These are phyloP conservation scores for Drosophila lowei DNA, from an alignment of 1,140 invertebrate genomes.

Conservation along the genomic window DNA sequence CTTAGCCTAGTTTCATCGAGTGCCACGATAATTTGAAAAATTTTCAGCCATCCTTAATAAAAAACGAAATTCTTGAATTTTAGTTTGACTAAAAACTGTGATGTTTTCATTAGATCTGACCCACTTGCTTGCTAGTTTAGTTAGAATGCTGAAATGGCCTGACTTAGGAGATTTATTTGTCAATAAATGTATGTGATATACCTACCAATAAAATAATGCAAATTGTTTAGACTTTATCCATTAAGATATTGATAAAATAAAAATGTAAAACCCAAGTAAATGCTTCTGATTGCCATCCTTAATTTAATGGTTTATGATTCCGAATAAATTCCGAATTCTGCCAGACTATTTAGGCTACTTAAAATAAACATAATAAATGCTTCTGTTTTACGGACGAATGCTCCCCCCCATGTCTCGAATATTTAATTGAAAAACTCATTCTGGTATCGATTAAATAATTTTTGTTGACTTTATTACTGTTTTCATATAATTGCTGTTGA, in stretches of 20 bases:
- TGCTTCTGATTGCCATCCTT: neutral
- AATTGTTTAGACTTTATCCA: conserved; percentile 18
- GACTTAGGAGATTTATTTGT: conserved; percentile 40
- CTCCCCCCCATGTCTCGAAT: no score
- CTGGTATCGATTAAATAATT: conserved; percentile 57
- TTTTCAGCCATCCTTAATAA: conserved; percentile 48
- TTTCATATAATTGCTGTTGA: conserved; percentile 43
- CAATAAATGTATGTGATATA: conserved; percentile 42
- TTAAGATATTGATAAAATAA: conserved; percentile 21
- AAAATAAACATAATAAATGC: neutral
- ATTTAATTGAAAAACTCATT: neutral
- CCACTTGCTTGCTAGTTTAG: conserved; percentile 19
- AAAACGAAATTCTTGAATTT: conserved; percentile 47
- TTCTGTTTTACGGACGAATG: no score
- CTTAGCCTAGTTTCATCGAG: conserved; percentile 26
- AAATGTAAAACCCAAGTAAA: neutral
- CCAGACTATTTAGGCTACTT: no score
- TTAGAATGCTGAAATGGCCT: conserved; percentile 2
- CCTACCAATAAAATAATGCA: conserved; percentile 23
- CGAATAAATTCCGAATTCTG: conserved; percentile 13
- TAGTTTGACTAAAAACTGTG: conserved; percentile 76
- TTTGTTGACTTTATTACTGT: conserved; percentile 66
- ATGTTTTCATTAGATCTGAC: conserved; percentile 53
- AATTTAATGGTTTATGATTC: neutral
- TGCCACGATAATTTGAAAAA: conserved; percentile 48